phyloP scores from a whole-genome alignment of 2,888 invertebrate species.

The Philereme vetulata region DNA sequence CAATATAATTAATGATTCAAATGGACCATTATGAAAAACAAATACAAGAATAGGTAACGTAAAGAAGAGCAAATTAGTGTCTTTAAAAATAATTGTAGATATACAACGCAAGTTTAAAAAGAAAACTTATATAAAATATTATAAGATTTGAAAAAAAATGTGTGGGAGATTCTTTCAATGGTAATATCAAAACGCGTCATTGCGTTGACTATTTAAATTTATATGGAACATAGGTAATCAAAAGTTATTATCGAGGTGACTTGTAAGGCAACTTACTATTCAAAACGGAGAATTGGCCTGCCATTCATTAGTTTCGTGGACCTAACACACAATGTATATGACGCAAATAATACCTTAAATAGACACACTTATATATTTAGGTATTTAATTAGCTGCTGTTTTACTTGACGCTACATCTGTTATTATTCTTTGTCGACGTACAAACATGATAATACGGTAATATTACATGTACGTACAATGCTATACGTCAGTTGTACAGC shows the following conservation, averaged over 20 bases:
- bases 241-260: conserved; percentile 31
- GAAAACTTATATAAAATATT: neutral
- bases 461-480: neutral
- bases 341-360: conserved; percentile 49
- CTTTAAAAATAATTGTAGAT: neutral
- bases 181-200: conserved; percentile 29
- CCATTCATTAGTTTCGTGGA: conserved; percentile 48
- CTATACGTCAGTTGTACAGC: neutral
- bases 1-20: conserved; percentile 5
- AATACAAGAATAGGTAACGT: neutral
- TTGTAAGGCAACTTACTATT: conserved; percentile 31
- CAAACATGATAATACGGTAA: conserved; percentile 12
- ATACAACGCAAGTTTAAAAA: neutral
- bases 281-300: conserved; percentile 27
- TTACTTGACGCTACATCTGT: conserved; percentile 33
- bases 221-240: conserved; percentile 36
- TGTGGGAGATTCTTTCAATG: conserved; percentile 33
- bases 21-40: neutral
- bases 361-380: conserved; percentile 36
- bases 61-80: neutral
- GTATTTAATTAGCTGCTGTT: conserved; percentile 61
- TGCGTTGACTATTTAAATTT: conserved; percentile 30
- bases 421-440: conserved; percentile 31
- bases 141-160: conserved; percentile 21
- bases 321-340: conserved; percentile 40